phyloP scores from a whole-genome alignment of 2,888 invertebrate species.

The Tuberolachnus salignus region DNA sequence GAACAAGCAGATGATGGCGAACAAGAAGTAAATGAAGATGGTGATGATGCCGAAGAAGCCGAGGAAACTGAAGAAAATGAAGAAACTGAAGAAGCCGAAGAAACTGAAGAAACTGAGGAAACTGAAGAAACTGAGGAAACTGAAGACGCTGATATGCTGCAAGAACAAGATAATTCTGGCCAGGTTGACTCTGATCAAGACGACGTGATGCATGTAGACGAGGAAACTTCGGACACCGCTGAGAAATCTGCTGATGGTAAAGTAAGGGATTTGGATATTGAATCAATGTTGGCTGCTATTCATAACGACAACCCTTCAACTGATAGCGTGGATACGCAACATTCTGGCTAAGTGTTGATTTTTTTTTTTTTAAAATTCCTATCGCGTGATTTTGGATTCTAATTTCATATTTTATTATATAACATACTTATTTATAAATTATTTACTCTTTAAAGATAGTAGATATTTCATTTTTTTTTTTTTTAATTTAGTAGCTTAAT shows the following conservation, averaged over 20 bases:
- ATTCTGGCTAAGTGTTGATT: neutral
- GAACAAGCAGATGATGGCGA: neutral
- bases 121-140: neutral
- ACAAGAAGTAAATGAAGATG: neutral
- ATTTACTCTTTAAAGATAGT: no score
- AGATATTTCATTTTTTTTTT: no score
- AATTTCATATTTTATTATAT: no score
- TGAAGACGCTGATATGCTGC: neutral
- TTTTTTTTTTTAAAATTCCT: no score
- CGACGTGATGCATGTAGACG: neutral
- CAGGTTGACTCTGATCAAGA: neutral
- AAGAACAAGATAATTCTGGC: neutral
- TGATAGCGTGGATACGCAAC: neutral
- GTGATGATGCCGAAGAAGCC: neutral
- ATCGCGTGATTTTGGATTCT: no score
- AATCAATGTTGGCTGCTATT: constrained; percentile 58
- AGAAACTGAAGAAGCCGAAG: neutral
- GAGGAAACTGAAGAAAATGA: neutral
- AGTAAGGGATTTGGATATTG: constrained; percentile 55
- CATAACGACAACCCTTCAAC: constrained; percentile 57
- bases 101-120: neutral
- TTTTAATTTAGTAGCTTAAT: no score
- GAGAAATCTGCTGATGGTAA: neutral
- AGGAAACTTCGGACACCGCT: neutral
- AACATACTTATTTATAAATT: no score